Conservation (phyloP, 2,113 vertebrate genomes). For the Ahaetulla prasina region DNA sequence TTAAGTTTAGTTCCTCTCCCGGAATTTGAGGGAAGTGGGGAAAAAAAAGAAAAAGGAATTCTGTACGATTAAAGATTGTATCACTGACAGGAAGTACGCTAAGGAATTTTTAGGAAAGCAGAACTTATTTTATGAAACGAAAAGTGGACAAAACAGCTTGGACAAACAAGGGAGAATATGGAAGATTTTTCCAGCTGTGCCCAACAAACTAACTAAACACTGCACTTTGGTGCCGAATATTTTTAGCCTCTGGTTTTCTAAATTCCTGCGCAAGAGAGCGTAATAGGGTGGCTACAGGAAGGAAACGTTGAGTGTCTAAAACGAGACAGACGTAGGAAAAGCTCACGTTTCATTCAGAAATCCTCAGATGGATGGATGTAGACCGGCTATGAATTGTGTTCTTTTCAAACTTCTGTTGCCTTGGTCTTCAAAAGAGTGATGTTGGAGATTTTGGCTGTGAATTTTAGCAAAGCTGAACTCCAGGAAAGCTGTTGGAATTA, state of each 20-base stretch:
- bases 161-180: not conserved
- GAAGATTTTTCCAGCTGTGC: not conserved
- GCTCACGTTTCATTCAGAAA: not conserved
- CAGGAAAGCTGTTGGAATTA: not conserved
- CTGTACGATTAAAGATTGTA: not conserved
- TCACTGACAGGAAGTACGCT: not conserved
- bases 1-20: not conserved
- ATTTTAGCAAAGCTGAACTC: not conserved
- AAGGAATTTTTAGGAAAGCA: not conserved
- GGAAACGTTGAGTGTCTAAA: not conserved
- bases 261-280: not conserved
- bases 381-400: not conserved
- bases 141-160: not conserved
- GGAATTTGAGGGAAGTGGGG: not conserved
- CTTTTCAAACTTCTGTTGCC: not conserved
- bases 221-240: not conserved
- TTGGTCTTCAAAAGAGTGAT: not conserved
- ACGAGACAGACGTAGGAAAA: not conserved
- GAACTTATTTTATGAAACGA: not conserved
- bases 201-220: not conserved
- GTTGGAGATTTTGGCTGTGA: not conserved
- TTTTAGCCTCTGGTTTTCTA: conserved; percentile 11
- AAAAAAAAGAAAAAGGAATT: not conserved
- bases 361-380: not conserved
- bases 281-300: not conserved